A percentile compares a stretch with the other conserved stretches of the same genome.
Conservation (phyloP, 2,797 vertebrate genomes). For the Masticophis lateralis region DNA sequence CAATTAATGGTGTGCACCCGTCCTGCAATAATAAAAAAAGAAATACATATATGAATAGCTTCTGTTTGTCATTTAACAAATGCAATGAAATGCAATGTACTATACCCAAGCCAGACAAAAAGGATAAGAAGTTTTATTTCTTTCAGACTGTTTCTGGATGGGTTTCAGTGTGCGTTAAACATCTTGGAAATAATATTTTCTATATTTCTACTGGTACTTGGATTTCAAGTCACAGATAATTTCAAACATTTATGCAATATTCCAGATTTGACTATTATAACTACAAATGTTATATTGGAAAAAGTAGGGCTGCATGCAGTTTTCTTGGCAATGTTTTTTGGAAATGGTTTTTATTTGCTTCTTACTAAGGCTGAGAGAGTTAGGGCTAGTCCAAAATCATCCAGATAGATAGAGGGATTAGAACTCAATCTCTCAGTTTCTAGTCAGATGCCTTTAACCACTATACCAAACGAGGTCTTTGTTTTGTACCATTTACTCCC, state of each 20-base stretch:
- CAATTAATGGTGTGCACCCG: slow-evolving; percentile 79
- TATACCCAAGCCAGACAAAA: not conserved
- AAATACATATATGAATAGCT: not conserved
- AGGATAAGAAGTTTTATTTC: not conserved
- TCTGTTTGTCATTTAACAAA: not conserved
- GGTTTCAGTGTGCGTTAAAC: not conserved
- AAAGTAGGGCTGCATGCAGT: not conserved
- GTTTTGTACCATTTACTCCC: not conserved
- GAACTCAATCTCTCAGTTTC: not conserved
- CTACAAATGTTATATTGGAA: not conserved
- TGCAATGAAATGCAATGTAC: not conserved
- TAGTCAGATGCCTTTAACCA: not conserved
- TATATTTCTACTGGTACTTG: not conserved
- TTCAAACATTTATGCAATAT: not conserved
- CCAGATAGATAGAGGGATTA: not conserved
- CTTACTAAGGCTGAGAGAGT: not conserved
- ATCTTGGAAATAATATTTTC: not conserved
- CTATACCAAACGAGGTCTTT: not conserved
- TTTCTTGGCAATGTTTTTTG: not conserved
- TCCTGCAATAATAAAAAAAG: slow-evolving; percentile 72
- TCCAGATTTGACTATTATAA: not conserved
- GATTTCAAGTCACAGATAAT: not conserved
- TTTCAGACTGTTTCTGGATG: not conserved
- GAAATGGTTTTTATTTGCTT: not conserved
- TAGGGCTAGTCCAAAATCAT: not conserved